phyloP scores from a whole-genome alignment of 2,888 invertebrate genomes.

The Pseudoips prasinana region DNA sequence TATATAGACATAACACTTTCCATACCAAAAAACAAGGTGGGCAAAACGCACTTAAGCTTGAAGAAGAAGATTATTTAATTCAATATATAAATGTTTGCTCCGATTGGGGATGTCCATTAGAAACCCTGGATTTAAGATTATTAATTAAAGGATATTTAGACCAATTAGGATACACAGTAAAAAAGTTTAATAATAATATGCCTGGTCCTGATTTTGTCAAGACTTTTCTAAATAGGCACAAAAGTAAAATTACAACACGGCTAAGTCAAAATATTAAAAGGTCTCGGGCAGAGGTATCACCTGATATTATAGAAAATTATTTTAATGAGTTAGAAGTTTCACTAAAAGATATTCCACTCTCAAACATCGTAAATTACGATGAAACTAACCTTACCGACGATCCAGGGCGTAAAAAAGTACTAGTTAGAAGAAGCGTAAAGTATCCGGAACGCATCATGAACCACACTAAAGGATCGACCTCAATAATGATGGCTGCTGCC shows the following conservation, averaged over 20 bases:
- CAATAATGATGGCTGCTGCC: constrained; percentile 51
- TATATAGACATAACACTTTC: no score
- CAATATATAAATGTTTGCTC: constrained; percentile 25
- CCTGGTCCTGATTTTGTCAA: constrained; percentile 24
- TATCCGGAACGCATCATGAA: constrained; percentile 49
- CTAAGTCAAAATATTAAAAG: constrained; percentile 28
- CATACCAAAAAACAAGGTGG: no score
- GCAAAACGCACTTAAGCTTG: no score
- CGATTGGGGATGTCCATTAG: constrained; percentile 31
- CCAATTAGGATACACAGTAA: constrained; percentile 8
- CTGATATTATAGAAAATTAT: constrained; percentile 18
- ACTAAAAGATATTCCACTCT: constrained; percentile 10
- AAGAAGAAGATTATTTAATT: no score
- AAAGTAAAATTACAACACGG: constrained; percentile 15
- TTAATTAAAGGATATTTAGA: constrained; percentile 27
- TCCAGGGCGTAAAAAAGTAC: constrained; percentile 25
- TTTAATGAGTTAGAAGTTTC: constrained; percentile 18
- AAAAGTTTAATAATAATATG: constrained; percentile 26
- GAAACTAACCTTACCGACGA: no score
- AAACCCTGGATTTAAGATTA: constrained; percentile 15
- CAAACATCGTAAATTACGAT: constrained; percentile 23
- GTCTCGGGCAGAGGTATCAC: constrained; percentile 18
- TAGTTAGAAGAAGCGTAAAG: constrained; percentile 38
- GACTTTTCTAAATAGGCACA: constrained; percentile 25
- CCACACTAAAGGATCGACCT: constrained; percentile 39